Percentiles rank a stretch among this genome's conserved stretches.
Conservation (phyloP, 2,888 invertebrate species). For the Terebella lapidaria region DNA sequence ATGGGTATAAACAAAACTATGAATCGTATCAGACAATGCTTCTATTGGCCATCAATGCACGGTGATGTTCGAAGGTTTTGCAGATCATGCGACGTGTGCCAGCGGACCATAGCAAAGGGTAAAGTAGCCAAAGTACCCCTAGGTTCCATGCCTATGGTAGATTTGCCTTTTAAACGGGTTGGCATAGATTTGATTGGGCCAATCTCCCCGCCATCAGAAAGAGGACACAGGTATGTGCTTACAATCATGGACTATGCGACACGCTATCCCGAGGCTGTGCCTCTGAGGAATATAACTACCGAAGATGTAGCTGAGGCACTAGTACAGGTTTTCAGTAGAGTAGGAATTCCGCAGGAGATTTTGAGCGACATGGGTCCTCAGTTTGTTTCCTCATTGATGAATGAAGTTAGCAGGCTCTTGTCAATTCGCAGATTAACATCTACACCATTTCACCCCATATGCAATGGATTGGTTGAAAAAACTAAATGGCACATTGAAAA, state of each 20-base stretch:
- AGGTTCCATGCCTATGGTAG: slow-evolving; percentile 13
- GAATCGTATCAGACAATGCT: slow-evolving; percentile 14
- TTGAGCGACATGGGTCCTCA: slow-evolving; percentile 25
- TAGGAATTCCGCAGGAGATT: slow-evolving; percentile 23
- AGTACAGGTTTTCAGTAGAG: slow-evolving; percentile 16
- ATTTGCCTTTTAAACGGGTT: not conserved
- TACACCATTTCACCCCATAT: slow-evolving; percentile 19
- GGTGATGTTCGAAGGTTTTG: slow-evolving; percentile 17
- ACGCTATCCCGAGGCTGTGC: slow-evolving; percentile 7
- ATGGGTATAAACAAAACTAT: slow-evolving; percentile 15
- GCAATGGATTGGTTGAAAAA: slow-evolving; percentile 23
- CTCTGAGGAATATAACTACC: slow-evolving; percentile 25
- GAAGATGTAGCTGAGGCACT: slow-evolving; percentile 25
- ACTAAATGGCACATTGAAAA: slow-evolving; percentile 18
- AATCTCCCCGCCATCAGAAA: slow-evolving; percentile 17
- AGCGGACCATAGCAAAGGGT: slow-evolving; percentile 19
- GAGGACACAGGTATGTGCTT: slow-evolving; percentile 23
- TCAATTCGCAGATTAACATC: slow-evolving; percentile 15
- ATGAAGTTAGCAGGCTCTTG: slow-evolving; percentile 14
- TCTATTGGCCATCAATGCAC: slow-evolving; percentile 24
- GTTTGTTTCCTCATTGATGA: slow-evolving; percentile 22
- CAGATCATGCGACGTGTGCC: slow-evolving; percentile 22
- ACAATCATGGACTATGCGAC: slow-evolving; percentile 23
- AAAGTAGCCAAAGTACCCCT: slow-evolving; percentile 17
- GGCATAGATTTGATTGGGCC: slow-evolving; percentile 27